These are phyloP conservation scores for Marmota flaviventris DNA, from an alignment of 2,113 vertebrate species.

Conservation along the genomic window DNA sequence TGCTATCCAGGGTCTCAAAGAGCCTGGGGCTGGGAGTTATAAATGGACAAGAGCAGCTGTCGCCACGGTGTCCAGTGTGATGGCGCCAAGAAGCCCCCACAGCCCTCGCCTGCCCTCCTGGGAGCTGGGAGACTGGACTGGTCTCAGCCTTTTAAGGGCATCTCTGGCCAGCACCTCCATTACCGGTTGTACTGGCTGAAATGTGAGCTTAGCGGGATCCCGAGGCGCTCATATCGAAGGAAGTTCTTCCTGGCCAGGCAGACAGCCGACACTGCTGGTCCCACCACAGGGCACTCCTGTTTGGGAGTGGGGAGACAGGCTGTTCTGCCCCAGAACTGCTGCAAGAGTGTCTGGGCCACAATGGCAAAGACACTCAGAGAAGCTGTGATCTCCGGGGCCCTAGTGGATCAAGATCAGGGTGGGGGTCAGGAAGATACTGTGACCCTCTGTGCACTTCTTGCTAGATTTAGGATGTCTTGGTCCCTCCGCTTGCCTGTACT, in stretches of 20 bases:
- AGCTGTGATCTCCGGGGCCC: background rate
- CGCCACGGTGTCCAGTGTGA: background rate
- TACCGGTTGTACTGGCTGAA: background rate
- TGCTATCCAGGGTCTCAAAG: background rate
- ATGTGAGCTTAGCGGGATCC: background rate
- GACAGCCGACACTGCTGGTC: background rate
- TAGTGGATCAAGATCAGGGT: background rate
- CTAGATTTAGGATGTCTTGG: background rate
- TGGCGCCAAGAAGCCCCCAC: background rate
- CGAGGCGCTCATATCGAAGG: background rate
- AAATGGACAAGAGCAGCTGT: slow-evolving; percentile 33
- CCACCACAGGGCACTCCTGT: accelerated
- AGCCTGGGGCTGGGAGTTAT: background rate
- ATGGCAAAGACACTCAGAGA: accelerated
- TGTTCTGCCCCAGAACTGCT: background rate
- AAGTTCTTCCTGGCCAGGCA: background rate
- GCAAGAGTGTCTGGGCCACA: background rate
- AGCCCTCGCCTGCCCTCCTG: background rate
- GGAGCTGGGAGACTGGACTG: background rate
- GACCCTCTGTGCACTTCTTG: background rate
- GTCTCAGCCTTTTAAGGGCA: slow-evolving; percentile 52
- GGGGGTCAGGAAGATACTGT: background rate
- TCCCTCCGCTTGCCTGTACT: background rate
- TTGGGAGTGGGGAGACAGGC: background rate
- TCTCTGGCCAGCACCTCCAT: slow-evolving; percentile 33